Base-by-base conservation (phyloP, 2,888 invertebrate species). In the Neria commutata region DNA sequence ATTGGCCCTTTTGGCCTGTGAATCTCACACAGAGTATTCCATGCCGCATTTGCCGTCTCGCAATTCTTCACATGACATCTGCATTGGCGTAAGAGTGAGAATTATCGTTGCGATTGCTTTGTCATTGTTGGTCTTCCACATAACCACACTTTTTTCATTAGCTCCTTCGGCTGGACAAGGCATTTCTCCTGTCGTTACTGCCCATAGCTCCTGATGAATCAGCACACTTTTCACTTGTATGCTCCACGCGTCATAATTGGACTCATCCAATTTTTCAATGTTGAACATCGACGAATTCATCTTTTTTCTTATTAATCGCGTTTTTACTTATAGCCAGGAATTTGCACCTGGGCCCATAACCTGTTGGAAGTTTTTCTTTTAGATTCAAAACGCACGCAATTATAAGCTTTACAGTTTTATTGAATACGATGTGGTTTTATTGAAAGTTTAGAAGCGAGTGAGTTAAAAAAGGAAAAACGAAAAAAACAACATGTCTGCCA, bases 201-300 rank as follows among this genome's bases (percentile, higher is more conserved):
- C 26, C 54, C 54, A 54, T 33, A 54, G 14, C 16, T 54, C 45
- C 42, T 54, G 54, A 46, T 33, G 33, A 16, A 54, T 25, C 23
- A 54, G 54, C 46, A 54, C 29, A 33, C 54, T 54, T 19, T 33
- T 26, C 26, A 54, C 24, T 46, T 54, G 54, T 10, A 54, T 54
- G 4, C 25, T 42, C 54, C 54, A 52, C 5, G 37, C 17, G n/a
- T 52, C 42, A 19, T 40, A 52, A 17, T 52, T 54, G 10, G 45
- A 25, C 19, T 48, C 48, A 25, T 48, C 26, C 25, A 48, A 29
- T 48, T 48, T 48, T 16, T 48, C 48, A 16, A 48, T 48, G 8
- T 48, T 25, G 26, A 54, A 54, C 49, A 49, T 49, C 17, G n/a
- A 29, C 16, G 21, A 42, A 17, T 17, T 19, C 4, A 14, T 42